Evolutionary conservation across 2,888 invertebrate species (phyloP).

Genomic region (Trichopoda pennipes): DNA sequence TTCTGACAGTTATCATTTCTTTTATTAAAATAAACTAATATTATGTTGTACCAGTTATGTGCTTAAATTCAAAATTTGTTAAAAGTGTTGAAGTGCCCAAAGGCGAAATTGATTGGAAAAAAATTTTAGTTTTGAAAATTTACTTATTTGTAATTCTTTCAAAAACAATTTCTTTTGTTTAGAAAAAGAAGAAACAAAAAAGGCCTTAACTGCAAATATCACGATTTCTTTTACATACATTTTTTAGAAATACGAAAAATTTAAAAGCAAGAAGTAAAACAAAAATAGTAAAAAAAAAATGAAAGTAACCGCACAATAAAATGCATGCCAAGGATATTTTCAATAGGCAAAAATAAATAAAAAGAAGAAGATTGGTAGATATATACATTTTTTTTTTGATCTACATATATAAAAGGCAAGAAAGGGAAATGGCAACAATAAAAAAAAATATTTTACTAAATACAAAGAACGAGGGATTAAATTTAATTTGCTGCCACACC

Average conservation of each 20-base stretch:
- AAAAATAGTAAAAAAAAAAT: constrained; percentile 45
- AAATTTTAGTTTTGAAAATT: no score
- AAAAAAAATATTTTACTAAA: constrained; percentile 7
- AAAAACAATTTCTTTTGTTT: no score
- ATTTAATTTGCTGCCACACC: constrained; percentile 23
- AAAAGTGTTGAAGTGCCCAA: no score
- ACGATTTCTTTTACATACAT: no score
- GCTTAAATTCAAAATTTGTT: no score
- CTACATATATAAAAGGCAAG: constrained; percentile 35
- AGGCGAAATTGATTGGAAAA: no score
- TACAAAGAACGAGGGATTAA: constrained; percentile 17
- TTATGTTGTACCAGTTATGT: no score
- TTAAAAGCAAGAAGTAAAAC: no score
- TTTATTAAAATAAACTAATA: no score
- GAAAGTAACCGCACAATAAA: constrained; percentile 61
- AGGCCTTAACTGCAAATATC: neutral
- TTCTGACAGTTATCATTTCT: no score
- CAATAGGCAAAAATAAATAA: constrained; percentile 53
- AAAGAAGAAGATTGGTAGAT: constrained; percentile 7
- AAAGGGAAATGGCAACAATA: constrained; percentile 56
- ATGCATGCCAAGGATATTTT: constrained; percentile 68
- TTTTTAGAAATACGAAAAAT: constrained; percentile 26
- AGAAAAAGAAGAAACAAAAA: neutral
- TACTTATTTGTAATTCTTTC: no score
- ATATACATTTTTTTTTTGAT: constrained; percentile 36